Conservation (phyloP, 2,888 invertebrate species). For the Carterocephalus palaemon region DNA sequence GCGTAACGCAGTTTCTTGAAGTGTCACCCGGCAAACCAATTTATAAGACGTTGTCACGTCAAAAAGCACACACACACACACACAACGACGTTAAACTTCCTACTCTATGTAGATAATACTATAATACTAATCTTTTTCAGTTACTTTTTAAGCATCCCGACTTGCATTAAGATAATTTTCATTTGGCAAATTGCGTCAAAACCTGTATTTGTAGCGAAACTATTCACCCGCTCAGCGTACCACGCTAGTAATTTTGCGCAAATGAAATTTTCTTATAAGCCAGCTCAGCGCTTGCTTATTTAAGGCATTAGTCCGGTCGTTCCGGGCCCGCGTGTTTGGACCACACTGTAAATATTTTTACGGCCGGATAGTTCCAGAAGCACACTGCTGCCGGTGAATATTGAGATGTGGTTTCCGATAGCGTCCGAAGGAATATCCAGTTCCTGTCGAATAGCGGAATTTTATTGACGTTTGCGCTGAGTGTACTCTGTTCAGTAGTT, state of each 20-base stretch:
- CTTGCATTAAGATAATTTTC: too few relatives aligned
- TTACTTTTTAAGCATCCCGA: too few relatives aligned
- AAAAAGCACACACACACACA: too few relatives aligned
- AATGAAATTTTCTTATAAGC: constrained; percentile 20
- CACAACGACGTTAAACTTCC: too few relatives aligned
- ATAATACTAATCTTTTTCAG: too few relatives aligned
- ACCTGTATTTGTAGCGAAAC: too few relatives aligned
- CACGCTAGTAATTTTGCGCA: constrained; percentile 1
- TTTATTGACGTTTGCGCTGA: neutral
- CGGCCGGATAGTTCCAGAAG: constrained; percentile 46
- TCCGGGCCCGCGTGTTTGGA: constrained; percentile 48
- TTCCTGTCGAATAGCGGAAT: neutral
- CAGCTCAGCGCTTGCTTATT: constrained; percentile 29
- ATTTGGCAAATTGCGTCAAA: neutral
- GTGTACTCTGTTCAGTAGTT: too few relatives aligned
- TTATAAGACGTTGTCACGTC: too few relatives aligned
- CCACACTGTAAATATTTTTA: constrained; percentile 67
- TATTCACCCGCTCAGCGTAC: constrained; percentile 4
- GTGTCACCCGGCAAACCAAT: too few relatives aligned
- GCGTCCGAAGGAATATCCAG: neutral
- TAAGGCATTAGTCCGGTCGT: constrained; percentile 40
- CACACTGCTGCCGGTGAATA: constrained; percentile 39
- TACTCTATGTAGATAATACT: too few relatives aligned
- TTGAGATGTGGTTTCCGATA: constrained; percentile 31
- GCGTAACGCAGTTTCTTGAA: too few relatives aligned